Conservation (phyloP, 2,797 vertebrate species). For the Neostethus bicornis region DNA sequence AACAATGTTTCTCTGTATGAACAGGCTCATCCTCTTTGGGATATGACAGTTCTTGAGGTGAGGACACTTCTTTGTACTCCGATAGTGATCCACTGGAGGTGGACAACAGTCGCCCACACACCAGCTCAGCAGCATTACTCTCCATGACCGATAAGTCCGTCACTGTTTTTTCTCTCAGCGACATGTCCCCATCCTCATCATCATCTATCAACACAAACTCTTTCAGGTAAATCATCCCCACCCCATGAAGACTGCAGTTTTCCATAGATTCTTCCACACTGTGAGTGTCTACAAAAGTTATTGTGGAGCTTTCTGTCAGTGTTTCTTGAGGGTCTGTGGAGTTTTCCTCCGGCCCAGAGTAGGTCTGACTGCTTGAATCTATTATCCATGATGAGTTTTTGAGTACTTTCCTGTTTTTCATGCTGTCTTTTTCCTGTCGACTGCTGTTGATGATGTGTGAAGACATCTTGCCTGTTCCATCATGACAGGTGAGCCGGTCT, state of each 20-base stretch:
- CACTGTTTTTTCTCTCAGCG: constrained; percentile 92
- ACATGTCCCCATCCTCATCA: constrained; percentile 94
- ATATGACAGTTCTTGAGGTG: constrained; percentile 21
- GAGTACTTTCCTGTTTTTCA: constrained; percentile 19
- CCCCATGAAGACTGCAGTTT: constrained; percentile 83
- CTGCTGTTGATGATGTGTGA: constrained; percentile 63
- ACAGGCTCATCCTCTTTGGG: constrained; percentile 19
- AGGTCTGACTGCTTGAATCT: constrained; percentile 83
- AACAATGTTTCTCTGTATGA: constrained; percentile 55
- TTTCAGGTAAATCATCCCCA: constrained; percentile 81
- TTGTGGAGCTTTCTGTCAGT: constrained; percentile 85
- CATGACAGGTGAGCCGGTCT: constrained; percentile 77
- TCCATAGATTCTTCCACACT: constrained; percentile 86
- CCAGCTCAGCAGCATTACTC: constrained; percentile 90
- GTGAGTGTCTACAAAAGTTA: constrained; percentile 91
- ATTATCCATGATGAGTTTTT: constrained; percentile 44
- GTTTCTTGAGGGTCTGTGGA: constrained; percentile 77
- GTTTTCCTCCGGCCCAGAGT: constrained; percentile 69
- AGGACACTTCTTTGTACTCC: constrained; percentile 79
- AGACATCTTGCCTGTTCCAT: constrained; percentile 64
- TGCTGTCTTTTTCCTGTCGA: constrained; percentile 71
- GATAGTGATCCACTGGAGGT: constrained; percentile 88
- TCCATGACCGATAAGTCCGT: constrained; percentile 89
- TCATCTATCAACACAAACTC: constrained; percentile 94
- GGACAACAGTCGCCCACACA: constrained; percentile 86